Evolutionary conservation across 2,113 vertebrate genomes (phyloP), one percentile per base, ranked within the genome.

Genomic region (Engraulis encrasicolus): DNA sequence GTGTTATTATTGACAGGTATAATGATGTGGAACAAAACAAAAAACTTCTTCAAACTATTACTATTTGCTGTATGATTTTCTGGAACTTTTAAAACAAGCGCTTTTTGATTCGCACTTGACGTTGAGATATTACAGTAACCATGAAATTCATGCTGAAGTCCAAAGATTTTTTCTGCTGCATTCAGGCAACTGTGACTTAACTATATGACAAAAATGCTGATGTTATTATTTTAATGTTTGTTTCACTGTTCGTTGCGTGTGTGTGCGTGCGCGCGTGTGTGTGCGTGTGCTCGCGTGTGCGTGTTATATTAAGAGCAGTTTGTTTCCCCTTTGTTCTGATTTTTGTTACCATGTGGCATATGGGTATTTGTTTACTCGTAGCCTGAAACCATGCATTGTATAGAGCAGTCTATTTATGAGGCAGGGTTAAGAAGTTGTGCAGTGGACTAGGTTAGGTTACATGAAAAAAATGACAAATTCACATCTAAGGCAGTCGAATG

Each of bases 151-250:
- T 95, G 97, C 96, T 97, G 93, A 97, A 97, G 96, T 98, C 98
- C 97, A 99, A 99, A 99, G 98, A 99, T 96, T 97, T 97, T 97
- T 94, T 96, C 97, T 98, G 98, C 97, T 99, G 98, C 97, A 98
- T 97, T 97, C 97, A 97, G 97, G 96, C 91, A 89, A 98, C 97
- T 99, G 97, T 99, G 97, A 99, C n/a, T 97, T 96, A 95, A 96
- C 97, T 81, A 97, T 95, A 88, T 93, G 96, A 97, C 93, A 92
- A 90, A 91, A 92, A 80, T 90, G 91, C 92, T 92, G 92, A 93
- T 86, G 86, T 90, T 80, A 87, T 87, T 93, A 94, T 93, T 91
- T 94, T 92, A 91, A 83, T 92, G 81, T 87, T 91, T 96, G 95
- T 96, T 96, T 96, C 95, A 95, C 80, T 82, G 86, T 86, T 90